Percentiles rank a stretch among this genome's conserved stretches.
These are phyloP conservation scores for Epizoanthus stellaris DNA, from an alignment of 92 coral and sea anemone species.

Conservation along the genomic window DNA sequence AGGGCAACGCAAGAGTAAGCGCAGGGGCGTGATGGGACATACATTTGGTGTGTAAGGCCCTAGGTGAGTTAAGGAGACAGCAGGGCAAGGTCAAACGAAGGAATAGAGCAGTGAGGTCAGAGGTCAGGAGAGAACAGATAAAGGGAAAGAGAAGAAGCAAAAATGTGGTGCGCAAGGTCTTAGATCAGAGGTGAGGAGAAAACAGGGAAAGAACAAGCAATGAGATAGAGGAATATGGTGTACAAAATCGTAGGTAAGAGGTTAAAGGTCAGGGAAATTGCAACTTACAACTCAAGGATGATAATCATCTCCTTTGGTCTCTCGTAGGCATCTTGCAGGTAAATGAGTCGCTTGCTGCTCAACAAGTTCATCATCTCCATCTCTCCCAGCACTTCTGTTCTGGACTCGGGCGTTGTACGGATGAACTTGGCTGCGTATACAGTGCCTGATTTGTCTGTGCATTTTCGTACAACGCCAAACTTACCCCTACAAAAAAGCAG, in stretches of 20 bases:
- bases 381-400: slow-evolving; percentile 92
- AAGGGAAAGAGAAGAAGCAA: too few species aligned
- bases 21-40: too few species aligned
- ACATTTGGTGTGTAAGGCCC: too few species aligned
- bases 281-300: slow-evolving; percentile 90
- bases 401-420: slow-evolving; percentile 87
- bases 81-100: too few species aligned
- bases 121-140: too few species aligned
- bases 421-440: slow-evolving; percentile 95
- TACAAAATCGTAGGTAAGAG: too few species aligned
- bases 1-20: too few species aligned
- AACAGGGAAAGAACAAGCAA: too few species aligned
- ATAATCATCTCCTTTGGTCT: slow-evolving; percentile 97
- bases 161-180: background rate
- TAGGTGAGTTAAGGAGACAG: too few species aligned
- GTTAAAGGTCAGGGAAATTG: background rate
- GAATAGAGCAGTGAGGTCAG: too few species aligned
- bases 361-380: slow-evolving; percentile 96
- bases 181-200: background rate
- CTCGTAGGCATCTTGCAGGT: slow-evolving; percentile 93
- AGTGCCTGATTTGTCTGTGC: slow-evolving; percentile 83
- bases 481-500: slow-evolving; percentile 66
- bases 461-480: slow-evolving; percentile 95
- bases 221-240: too few species aligned
- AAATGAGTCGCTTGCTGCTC: slow-evolving; percentile 90